Base-by-base conservation (phyloP, 2,888 invertebrate genomes). In the Lamproptera curius region DNA sequence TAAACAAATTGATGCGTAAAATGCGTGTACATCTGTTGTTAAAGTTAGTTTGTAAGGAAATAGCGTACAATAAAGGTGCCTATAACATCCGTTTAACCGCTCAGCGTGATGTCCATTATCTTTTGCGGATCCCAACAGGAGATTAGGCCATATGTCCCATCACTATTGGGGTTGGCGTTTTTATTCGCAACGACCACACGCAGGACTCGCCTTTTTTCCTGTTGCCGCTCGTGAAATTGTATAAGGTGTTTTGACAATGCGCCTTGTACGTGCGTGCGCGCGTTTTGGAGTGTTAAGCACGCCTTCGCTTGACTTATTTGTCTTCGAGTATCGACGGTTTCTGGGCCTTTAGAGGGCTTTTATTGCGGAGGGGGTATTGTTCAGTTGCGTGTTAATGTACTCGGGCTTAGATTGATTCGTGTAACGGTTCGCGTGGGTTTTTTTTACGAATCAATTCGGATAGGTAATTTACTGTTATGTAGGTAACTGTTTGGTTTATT, bases 181-280 rank as follows among this genome's bases (percentile, higher is more conserved):
- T 75, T 76, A 76, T 78, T 74, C 73, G 73, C 73, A 59, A 54
- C 63, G 74, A 81, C 81, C 81, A 81, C 82, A 81, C 81, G 72
- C 77, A 66, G 62, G 52, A 63, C 50, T 54, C 39, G 52, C 50
- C 11, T 5, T 57, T 54, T 62, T 58, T 56, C 59, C 58, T 56
- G 65, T 60, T 49, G 58, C 54, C 62, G 66, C 65, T 66, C 70
- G 76, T 75, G 74, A 76, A 81, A 83, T 83, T 81, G 83, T 84
- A 77, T 77, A 77, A 78, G 79, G 73, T 85, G 81, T 87, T 86
- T 80, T 85, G 85, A 87, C 87, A 86, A 86, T 83, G 75, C 71
- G 60, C 52, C 55, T 56, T 70, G 75, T 71, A 86, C 85, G 86
- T 87, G 86, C 73, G 83, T 69, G 63, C 60, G 60, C 64, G 66